Evolutionary conservation across 64 coral and sea anemone genomes (phyloP).

Genomic region (Stichodactyla helianthus): DNA sequence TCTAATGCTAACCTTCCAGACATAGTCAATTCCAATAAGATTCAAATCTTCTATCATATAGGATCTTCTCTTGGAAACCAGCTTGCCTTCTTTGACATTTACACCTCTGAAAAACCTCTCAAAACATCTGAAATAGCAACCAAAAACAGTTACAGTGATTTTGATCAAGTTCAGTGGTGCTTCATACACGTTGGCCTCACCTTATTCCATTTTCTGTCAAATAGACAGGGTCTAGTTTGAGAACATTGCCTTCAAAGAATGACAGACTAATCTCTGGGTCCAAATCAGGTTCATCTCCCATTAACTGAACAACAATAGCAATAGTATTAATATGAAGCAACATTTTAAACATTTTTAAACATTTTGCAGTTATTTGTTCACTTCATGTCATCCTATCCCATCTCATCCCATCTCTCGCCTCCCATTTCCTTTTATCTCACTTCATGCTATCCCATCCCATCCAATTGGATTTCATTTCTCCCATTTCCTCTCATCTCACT

Average conservation of each 20-base stretch:
- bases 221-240: slow-evolving; percentile 80
- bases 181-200: background rate
- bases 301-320: slow-evolving; percentile 37
- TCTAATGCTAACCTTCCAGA: slow-evolving; percentile 75
- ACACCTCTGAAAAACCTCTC: slow-evolving; percentile 97
- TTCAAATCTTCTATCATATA: slow-evolving; percentile 97
- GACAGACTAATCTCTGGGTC: slow-evolving; percentile 91
- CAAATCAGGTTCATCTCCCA: slow-evolving; percentile 97
- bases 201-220: slow-evolving; percentile 99
- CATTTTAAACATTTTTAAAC: no score
- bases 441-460: no score
- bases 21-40: slow-evolving; percentile 92
- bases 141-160: background rate
- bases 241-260: slow-evolving; percentile 96
- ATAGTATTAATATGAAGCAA: no score
- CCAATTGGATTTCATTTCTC: no score
- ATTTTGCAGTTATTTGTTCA: no score
- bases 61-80: slow-evolving; percentile 77
- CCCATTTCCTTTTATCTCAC: no score
- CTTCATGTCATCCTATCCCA: no score
- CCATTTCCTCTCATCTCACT: no score
- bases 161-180: background rate
- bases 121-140: slow-evolving; percentile 75
- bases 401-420: no score
- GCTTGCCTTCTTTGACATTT: slow-evolving; percentile 95